A percentile compares a stretch with the other conserved stretches of the same genome.
Conservation (phyloP, 2,113 vertebrate species). For the Actenoides lindsayi region DNA sequence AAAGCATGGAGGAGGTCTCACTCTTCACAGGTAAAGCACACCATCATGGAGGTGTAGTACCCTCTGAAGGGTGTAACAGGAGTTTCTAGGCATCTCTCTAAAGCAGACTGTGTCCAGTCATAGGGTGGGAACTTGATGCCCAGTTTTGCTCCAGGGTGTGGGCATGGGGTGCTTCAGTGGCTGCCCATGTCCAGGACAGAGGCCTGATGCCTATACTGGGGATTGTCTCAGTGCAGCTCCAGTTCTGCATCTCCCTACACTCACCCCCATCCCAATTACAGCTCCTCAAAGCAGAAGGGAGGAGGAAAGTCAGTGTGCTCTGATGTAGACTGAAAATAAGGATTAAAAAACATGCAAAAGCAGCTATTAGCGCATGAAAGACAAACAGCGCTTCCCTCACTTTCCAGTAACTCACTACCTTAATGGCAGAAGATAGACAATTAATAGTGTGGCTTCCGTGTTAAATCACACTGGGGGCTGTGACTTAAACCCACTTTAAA, state of each 20-base stretch:
- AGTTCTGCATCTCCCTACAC: background rate
- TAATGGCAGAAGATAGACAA: slow-evolving; percentile 8
- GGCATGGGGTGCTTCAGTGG: accelerated
- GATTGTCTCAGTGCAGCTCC: background rate
- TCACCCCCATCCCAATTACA: background rate
- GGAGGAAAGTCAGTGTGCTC: background rate
- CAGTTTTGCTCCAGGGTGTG: background rate
- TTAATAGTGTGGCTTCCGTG: slow-evolving; percentile 26
- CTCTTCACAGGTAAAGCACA: background rate
- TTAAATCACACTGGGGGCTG: slow-evolving; percentile 19
- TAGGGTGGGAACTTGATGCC: background rate
- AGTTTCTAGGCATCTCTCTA: background rate
- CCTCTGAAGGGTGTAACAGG: background rate
- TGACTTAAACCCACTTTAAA: slow-evolving; percentile 53
- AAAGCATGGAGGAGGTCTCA: background rate
- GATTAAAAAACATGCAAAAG: background rate
- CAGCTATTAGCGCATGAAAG: background rate
- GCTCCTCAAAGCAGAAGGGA: background rate
- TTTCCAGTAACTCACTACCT: background rate
- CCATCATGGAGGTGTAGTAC: accelerated
- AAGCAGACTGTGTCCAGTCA: background rate
- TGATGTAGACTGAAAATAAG: background rate
- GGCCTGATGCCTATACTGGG: accelerated
- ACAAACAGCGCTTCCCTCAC: background rate
- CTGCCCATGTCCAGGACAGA: background rate